Percentiles rank a stretch among this genome's conserved stretches.
Conservation (phyloP, 2,888 invertebrate genomes). For the Tridacna crocea region DNA sequence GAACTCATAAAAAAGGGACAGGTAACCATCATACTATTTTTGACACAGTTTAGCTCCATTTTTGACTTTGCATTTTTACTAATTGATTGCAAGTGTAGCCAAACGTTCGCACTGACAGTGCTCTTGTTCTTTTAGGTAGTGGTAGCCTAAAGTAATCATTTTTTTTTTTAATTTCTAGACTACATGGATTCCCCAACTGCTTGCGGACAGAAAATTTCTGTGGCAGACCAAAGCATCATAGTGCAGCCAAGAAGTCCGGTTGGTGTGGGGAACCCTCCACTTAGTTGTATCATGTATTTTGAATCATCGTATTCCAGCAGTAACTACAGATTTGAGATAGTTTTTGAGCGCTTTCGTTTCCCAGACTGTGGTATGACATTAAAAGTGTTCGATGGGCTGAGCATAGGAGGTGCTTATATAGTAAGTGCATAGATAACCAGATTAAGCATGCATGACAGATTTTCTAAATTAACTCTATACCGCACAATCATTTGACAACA, state of each 20-base stretch:
- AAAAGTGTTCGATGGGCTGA: slow-evolving; percentile 68
- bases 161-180: slow-evolving; percentile 27
- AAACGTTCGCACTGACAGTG: too few relatives aligned
- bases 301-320: slow-evolving; percentile 70
- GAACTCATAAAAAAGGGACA: too few relatives aligned
- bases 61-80: too few relatives aligned
- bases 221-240: slow-evolving; percentile 67
- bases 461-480: not conserved
- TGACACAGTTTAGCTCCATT: too few relatives aligned
- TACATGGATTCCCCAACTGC: slow-evolving; percentile 53
- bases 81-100: too few relatives aligned
- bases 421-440: slow-evolving; percentile 58
- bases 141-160: too few relatives aligned
- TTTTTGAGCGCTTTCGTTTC: slow-evolving; percentile 67
- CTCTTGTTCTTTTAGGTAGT: too few relatives aligned
- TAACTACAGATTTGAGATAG: slow-evolving; percentile 73
- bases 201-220: slow-evolving; percentile 68
- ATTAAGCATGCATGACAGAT: too few relatives aligned
- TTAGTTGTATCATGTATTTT: slow-evolving; percentile 67
- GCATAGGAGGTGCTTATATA: slow-evolving; percentile 63
- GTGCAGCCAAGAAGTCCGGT: slow-evolving; percentile 67
- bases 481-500: not conserved
- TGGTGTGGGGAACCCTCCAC: slow-evolving; percentile 67
- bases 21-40: too few relatives aligned
- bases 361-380: slow-evolving; percentile 71